phyloP scores from a whole-genome alignment of 2,888 invertebrate species.

The Lasioglossum zephyrum region DNA sequence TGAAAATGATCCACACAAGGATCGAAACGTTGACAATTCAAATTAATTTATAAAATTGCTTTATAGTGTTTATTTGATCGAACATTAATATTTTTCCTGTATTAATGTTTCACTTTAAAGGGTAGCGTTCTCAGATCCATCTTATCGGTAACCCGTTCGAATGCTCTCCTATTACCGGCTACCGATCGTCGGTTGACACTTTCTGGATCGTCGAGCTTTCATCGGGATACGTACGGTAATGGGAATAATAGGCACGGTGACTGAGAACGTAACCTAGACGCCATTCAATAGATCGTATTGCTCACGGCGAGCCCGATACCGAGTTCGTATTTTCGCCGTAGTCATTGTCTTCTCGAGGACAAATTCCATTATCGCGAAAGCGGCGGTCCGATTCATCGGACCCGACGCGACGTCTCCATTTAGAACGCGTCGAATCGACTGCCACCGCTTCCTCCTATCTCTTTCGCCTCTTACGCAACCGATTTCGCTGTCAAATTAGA shows the following conservation, averaged over 20 bases:
- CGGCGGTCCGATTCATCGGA: constrained; percentile 19
- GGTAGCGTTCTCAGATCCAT: not conserved
- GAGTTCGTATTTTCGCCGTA: constrained; percentile 20
- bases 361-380: constrained; percentile 29
- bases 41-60: too few relatives aligned
- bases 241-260: constrained; percentile 9
- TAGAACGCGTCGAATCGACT: not conserved
- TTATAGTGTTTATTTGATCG: too few relatives aligned
- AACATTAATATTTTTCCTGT: too few relatives aligned
- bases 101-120: not conserved
- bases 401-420: constrained; percentile 4
- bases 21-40: too few relatives aligned
- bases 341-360: constrained; percentile 24
- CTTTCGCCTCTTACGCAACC: not conserved
- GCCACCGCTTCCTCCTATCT: not conserved
- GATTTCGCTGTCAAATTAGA: not conserved
- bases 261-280: not conserved
- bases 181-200: not conserved
- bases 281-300: constrained; percentile 22
- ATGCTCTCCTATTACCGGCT: not conserved
- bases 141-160: not conserved
- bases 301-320: constrained; percentile 18
- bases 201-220: not conserved
- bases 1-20: too few relatives aligned
- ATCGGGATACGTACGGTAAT: not conserved